Conservation (phyloP, 2,797 vertebrate species). For the Aratinga solstitialis region DNA sequence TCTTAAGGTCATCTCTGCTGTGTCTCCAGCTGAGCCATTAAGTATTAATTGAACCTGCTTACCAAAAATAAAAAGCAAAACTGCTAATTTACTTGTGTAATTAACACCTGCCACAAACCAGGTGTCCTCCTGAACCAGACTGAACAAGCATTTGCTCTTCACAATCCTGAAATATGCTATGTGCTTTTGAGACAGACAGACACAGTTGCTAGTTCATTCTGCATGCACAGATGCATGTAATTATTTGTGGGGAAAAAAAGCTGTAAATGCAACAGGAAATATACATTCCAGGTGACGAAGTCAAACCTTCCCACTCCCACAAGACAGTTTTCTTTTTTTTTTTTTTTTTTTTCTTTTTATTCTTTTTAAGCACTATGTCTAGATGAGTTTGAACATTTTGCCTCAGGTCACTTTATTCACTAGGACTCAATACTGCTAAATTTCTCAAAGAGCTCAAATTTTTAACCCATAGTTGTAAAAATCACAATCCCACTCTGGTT, state of each 20-base stretch:
- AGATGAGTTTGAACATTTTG: background rate
- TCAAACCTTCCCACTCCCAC: background rate
- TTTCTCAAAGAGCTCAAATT: background rate
- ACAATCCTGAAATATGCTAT: background rate
- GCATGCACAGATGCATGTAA: background rate
- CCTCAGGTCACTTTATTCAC: background rate
- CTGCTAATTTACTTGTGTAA: conserved; percentile 51
- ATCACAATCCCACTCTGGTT: background rate
- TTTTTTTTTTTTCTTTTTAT: background rate
- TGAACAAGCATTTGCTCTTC: background rate
- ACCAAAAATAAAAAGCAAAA: conserved; percentile 54
- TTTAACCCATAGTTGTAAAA: background rate
- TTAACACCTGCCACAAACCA: conserved; percentile 54
- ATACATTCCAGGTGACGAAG: background rate
- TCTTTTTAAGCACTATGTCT: background rate
- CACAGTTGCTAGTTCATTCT: background rate
- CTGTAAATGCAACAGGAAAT: background rate
- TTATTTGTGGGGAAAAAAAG: background rate
- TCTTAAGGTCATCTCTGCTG: conserved; percentile 63
- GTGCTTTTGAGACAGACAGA: background rate
- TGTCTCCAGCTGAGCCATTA: conserved; percentile 52
- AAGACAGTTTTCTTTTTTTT: background rate
- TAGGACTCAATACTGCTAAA: background rate
- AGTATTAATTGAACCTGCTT: conserved; percentile 59
- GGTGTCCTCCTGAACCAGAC: conserved; percentile 33